Conservation (phyloP, 2,888 invertebrate genomes). For the Melieria omissa region DNA sequence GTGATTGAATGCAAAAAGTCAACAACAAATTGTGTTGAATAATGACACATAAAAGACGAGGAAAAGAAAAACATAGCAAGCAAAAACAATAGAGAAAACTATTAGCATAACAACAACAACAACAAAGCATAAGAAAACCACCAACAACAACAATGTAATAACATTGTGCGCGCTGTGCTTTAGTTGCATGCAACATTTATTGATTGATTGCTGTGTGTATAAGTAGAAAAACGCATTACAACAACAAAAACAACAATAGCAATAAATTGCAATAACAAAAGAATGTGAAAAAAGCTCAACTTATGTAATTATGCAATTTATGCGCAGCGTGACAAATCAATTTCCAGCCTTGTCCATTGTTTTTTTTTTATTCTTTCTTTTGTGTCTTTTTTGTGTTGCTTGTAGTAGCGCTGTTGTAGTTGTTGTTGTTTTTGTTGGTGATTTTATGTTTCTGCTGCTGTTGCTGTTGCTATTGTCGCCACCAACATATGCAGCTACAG, state of each 20-base stretch:
- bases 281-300: slow-evolving; percentile 32
- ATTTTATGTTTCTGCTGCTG: not conserved
- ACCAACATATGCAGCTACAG: not conserved
- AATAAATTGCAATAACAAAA: not conserved
- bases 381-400: slow-evolving; percentile 10
- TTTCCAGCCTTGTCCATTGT: slow-evolving; percentile 44
- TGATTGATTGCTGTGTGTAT: slow-evolving; percentile 14
- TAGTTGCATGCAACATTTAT: slow-evolving; percentile 1
- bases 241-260: slow-evolving; percentile 24
- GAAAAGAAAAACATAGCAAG: slow-evolving; percentile 22
- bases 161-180: no score
- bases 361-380: slow-evolving; percentile 22
- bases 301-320: slow-evolving; percentile 61
- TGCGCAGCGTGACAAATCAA: slow-evolving; percentile 59
- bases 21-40: no score
- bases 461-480: not conserved
- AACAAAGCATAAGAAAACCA: not conserved
- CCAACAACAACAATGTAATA: no score
- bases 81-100: slow-evolving; percentile 7
- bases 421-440: slow-evolving; percentile 1
- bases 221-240: slow-evolving; percentile 25
- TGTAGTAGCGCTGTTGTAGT: not conserved
- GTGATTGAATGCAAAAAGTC: no score
- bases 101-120: not conserved
- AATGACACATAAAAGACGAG: no score